Evolutionary conservation across 2,797 vertebrate genomes (phyloP).

Genomic region (Tenualosa ilisha): DNA sequence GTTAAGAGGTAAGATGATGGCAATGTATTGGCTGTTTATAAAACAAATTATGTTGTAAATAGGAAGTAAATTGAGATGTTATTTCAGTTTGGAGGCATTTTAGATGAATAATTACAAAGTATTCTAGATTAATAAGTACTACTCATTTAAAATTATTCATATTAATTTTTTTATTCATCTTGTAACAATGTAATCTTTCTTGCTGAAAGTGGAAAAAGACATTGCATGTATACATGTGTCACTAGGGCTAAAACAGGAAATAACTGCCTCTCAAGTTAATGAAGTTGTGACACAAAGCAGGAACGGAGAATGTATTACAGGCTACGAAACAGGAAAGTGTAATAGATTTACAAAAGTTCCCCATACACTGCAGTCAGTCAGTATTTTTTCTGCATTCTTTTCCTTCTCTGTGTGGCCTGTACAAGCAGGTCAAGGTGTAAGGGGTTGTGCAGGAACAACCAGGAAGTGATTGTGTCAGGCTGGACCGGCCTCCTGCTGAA

Average conservation of each 20-base stretch:
- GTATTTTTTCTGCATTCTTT: slow-evolving; percentile 56
- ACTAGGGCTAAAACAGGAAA: neutral
- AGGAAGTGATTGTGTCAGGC: slow-evolving; percentile 8
- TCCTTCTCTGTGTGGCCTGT: slow-evolving; percentile 28
- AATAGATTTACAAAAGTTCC: neutral
- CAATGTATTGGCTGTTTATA: neutral
- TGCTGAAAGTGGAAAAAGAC: neutral
- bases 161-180: neutral
- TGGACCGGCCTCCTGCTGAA: neutral
- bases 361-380: neutral
- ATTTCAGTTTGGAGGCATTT: neutral
- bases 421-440: neutral
- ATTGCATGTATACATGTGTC: neutral
- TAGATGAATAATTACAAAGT: neutral
- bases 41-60: neutral
- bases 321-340: neutral
- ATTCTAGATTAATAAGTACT: neutral
- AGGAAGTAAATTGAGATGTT: neutral
- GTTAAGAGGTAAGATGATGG: neutral
- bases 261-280: neutral
- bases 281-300: neutral
- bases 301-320: neutral
- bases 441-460: neutral
- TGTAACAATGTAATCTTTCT: neutral
- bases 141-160: neutral